A percentile compares a stretch with the other conserved stretches of the same genome.
phyloP scores from a whole-genome alignment of 2,113 vertebrate genomes.

The Gorilla gorilla region DNA sequence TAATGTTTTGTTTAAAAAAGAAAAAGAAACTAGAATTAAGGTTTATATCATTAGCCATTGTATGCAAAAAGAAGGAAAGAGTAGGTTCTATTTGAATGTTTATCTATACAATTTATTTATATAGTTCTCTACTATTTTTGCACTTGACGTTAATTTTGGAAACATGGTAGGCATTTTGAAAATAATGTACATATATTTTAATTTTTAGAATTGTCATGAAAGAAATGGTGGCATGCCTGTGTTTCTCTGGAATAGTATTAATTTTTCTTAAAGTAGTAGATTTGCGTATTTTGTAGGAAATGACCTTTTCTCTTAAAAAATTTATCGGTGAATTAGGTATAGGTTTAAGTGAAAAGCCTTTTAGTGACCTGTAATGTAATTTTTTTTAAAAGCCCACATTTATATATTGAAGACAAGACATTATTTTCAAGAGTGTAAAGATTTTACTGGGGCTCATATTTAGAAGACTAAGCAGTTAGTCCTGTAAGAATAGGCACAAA shows the following conservation, averaged over 20 bases:
- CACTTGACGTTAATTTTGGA: not conserved
- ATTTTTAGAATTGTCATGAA: conserved; percentile 12
- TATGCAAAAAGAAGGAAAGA: conserved; percentile 2
- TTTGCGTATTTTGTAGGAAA: conserved; percentile 11
- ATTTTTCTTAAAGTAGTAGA: not conserved
- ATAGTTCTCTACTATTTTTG: not conserved
- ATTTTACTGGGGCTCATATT: not conserved
- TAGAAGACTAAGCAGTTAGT: not conserved
- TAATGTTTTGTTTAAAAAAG: not conserved
- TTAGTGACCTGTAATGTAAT: not conserved
- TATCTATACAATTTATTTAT: not conserved
- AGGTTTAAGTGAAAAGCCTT: not conserved
- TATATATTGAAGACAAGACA: not conserved
- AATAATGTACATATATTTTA: not conserved
- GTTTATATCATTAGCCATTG: not conserved
- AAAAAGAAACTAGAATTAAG: not conserved
- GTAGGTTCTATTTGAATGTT: not conserved
- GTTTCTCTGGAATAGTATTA: not conserved
- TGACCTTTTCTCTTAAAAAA: not conserved
- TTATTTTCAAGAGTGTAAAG: not conserved
- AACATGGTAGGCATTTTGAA: not conserved
- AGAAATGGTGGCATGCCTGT: not conserved
- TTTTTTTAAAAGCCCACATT: not conserved
- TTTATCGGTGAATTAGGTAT: not conserved
- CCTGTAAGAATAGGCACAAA: not conserved